Base-by-base conservation (phyloP, 2,113 vertebrate genomes). In the Pseudolaguvia tuberculata region DNA sequence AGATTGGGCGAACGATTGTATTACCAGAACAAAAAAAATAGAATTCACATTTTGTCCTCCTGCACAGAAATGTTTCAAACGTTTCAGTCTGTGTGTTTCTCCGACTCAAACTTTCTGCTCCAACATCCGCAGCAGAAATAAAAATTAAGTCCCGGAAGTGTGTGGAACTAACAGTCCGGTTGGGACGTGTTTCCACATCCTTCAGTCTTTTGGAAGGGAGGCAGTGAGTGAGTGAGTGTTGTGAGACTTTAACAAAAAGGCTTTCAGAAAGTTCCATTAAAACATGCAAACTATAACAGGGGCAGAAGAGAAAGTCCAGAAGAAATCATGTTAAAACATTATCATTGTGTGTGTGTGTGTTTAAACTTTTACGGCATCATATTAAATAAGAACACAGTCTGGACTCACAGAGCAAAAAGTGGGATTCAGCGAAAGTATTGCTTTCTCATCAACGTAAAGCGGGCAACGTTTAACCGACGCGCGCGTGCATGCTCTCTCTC, bases 381-480 rank as follows among this genome's bases (percentile, higher is more conserved):
- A 8, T 42, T 6, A 8, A 29, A 73, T 52, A 25, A 70, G 23
- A 29, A 58, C 23, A 27, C 45, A 58, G 48, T 48, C 11, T 23
- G 29, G 20, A n/a, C 27, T 53, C 48, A 8, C n/a, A 27, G 66
- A 52, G 50, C 48, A 14, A 11, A 52, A 52, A 2, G 48, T 7
- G 9, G 61, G 31, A 75, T 80, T 67, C 79, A 76, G 71, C 72
- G 17, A 17, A 52, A 68, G 52, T 84, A 84, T 85, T 85, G 79
- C 82, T 83, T 81, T 75, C 31, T 63, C 59, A 29, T 50, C 63
- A 50, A 23, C 17, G 17, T 1, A 5, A 42, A 25, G 23, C 50
- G 62, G 51, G 65, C 1, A n/a, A 59, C 52, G 20, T 21, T 6
- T 70, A 35, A 73, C 25, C 63, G n/a, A 27, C 15, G 14, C 31